Base-by-base conservation (phyloP, 2,113 vertebrate genomes). In the Dicerorhinus sumatrensis region DNA sequence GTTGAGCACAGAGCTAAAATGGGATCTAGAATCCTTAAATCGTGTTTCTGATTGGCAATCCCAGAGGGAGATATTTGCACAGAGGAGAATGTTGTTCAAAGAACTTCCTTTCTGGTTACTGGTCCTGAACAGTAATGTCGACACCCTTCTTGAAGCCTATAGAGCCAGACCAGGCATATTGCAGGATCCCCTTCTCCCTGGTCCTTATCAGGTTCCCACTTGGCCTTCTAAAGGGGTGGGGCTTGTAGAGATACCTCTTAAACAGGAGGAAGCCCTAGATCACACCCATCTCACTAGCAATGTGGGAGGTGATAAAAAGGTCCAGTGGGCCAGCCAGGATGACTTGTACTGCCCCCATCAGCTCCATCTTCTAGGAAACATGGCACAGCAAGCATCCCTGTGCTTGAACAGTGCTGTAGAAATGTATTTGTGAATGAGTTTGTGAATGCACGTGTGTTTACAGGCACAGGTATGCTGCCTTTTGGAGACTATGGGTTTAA, bases 391-490 rank as follows among this genome's bases (percentile, higher is more conserved):
- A 31, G 7, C 2, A 1, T 67, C 7, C 51, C 72, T 48, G 56
- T 63, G 17, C 33, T 14, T 54, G 60, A 31, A 6, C 0, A 0
- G 48, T 31, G 62, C 48, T 25, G 8, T 69, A 5, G 12, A 54
- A 33, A 27, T 36, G 31, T 31, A 16, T 54, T 3, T 67, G 18
- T 23, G 60, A 56, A 11, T 21, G 46, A 56, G 60, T 23, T 31
- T 42, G 62, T 11, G n/a, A 31, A 4, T 23, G 3, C 18, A 2
- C 2, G 0, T 79, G 20, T 27, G 6, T 39, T 6, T 29, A 10
- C 0, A 2, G 33, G n/a, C 33, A 16, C 25, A 14, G 0, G 11
- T 21, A 7, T 67, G 17, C 25, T 11, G 3, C 39, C n/a, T 80
- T 80, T 23, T 0, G 5, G 62, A 21, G 60, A 48, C 16, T 2